A percentile compares a stretch with the other conserved stretches of the same genome.
These are phyloP conservation scores for Pinctada fucata DNA, from an alignment of 2,888 invertebrate genomes.

Conservation along the genomic window DNA sequence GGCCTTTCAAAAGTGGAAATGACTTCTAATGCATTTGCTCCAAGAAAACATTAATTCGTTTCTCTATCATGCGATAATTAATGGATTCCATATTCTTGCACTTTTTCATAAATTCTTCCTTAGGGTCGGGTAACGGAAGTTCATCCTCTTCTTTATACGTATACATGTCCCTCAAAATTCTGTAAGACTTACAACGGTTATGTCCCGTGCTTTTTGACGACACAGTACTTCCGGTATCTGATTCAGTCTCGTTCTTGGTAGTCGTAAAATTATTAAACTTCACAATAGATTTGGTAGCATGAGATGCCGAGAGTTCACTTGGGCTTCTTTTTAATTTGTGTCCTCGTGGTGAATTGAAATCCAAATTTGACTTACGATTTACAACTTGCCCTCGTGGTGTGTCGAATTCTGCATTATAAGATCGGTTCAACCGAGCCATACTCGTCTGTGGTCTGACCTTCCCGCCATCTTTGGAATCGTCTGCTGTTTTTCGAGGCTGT, in stretches of 20 bases:
- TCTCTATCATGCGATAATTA: background rate
- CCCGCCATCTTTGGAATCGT: background rate
- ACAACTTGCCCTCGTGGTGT: background rate
- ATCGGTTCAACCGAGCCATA: background rate
- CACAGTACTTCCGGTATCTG: background rate
- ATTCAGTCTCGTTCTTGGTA: background rate
- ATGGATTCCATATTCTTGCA: background rate
- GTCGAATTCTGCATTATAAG: background rate
- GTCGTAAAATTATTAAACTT: background rate
- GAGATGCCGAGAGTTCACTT: background rate
- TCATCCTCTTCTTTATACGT: constrained; percentile 20
- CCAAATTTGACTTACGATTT: background rate
- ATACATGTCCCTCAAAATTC: constrained; percentile 18
- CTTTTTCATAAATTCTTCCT: constrained; percentile 16
- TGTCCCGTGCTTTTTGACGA: background rate
- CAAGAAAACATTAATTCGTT: background rate
- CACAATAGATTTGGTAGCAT: background rate
- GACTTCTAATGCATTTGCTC: background rate
- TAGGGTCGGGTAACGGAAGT: constrained; percentile 14
- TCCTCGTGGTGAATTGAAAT: constrained; percentile 1
- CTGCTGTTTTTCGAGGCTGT: background rate
- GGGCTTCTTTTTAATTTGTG: background rate
- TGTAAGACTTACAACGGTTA: constrained; percentile 6
- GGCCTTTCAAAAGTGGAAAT: too few relatives aligned
- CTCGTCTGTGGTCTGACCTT: constrained; percentile 8